Evolutionary conservation across 2,113 vertebrate genomes (phyloP).

Genomic region (Cyprinus carpio): DNA sequence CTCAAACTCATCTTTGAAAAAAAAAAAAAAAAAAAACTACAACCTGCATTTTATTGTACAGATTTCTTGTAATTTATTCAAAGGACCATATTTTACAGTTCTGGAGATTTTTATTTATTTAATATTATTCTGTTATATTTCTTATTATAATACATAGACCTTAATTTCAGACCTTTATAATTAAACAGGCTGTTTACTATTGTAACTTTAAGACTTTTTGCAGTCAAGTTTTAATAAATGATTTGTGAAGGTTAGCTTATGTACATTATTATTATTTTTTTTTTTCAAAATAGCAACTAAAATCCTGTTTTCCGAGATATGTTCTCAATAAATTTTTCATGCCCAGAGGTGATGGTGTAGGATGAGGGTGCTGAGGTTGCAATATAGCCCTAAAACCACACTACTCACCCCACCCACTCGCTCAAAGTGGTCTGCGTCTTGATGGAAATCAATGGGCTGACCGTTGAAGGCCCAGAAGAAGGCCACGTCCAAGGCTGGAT

Average conservation of each 20-base stretch:
- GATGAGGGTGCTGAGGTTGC: slow-evolving; percentile 20
- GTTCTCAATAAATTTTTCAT: background rate
- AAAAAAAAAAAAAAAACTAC: background rate
- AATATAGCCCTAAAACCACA: background rate
- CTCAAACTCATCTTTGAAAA: background rate
- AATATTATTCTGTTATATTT: background rate
- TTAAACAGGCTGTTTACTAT: background rate
- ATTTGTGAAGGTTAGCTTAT: background rate
- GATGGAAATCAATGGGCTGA: slow-evolving; percentile 82
- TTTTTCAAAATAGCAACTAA: background rate
- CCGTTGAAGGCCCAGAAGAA: slow-evolving; percentile 96
- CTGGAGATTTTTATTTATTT: background rate
- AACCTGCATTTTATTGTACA: background rate
- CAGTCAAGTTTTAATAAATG: background rate
- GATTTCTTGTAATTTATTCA: background rate
- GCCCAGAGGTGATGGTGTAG: background rate
- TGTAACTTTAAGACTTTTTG: too few relatives aligned
- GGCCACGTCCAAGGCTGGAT: slow-evolving; percentile 85
- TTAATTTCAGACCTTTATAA: background rate
- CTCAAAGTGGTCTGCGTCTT: slow-evolving; percentile 87
- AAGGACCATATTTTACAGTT: background rate
- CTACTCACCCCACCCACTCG: slow-evolving; percentile 92
- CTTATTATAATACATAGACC: background rate
- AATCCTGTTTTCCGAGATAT: background rate
- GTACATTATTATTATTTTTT: background rate